phyloP scores from a whole-genome alignment of 37 sponge, comb jelly and placozoan species.

The Amphimedon queenslandica region DNA sequence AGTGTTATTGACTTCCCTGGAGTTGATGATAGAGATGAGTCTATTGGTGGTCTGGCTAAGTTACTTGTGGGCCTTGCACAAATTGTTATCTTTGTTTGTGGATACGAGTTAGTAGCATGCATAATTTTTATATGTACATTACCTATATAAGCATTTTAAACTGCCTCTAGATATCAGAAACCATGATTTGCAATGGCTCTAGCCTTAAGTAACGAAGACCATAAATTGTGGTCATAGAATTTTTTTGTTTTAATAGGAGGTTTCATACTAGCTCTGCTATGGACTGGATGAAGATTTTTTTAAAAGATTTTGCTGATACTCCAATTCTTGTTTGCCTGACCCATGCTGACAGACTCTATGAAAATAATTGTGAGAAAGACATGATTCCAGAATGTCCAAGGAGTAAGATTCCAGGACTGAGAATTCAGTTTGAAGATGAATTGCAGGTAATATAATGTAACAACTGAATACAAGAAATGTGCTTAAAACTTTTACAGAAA shows the following conservation, averaged over 20 bases:
- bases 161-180: too few relatives aligned
- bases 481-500: too few relatives aligned
- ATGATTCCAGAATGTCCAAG: not conserved
- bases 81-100: slow-evolving; percentile 28
- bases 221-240: not conserved
- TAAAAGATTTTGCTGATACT: slow-evolving; percentile 15
- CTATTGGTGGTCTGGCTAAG: slow-evolving; percentile 17
- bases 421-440: not conserved
- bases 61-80: slow-evolving; percentile 23
- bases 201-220: too few relatives aligned
- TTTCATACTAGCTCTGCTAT: slow-evolving; percentile 31
- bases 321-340: slow-evolving; percentile 58
- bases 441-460: not conserved
- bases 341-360: slow-evolving; percentile 58
- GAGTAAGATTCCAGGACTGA: not conserved
- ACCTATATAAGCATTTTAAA: not conserved
- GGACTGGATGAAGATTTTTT: slow-evolving; percentile 32
- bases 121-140: not conserved
- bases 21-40: slow-evolving; percentile 31
- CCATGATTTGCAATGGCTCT: not conserved
- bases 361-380: not conserved
- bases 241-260: slow-evolving; percentile 19
- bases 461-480: not conserved
- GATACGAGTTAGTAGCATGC: slow-evolving; percentile 23
- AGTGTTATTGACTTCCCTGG: slow-evolving; percentile 54